A percentile compares a stretch with the other conserved stretches of the same genome.
Conservation (phyloP, 1,140 invertebrate species). For the Lamellibrachia luymesi region DNA sequence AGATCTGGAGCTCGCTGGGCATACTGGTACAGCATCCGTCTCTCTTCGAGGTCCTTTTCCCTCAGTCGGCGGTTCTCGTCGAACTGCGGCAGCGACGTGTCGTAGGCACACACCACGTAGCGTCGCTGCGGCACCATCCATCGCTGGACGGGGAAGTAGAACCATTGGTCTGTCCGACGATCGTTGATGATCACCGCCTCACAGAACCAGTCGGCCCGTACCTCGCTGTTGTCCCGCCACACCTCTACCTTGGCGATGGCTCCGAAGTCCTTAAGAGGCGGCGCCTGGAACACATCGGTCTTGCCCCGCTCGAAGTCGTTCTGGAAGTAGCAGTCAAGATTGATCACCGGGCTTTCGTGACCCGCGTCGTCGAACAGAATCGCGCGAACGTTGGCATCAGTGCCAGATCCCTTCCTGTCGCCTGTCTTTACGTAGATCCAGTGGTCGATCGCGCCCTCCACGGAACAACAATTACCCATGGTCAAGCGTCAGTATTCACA, state of each 20-base stretch:
- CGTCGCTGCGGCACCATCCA: constrained; percentile 55
- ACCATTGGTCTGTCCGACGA: constrained; percentile 43
- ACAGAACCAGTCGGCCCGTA: constrained; percentile 56
- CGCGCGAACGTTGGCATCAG: constrained; percentile 55
- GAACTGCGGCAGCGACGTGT: constrained; percentile 57
- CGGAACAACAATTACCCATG: constrained; percentile 30
- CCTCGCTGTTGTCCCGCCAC: constrained; percentile 54
- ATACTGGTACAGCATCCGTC: constrained; percentile 49
- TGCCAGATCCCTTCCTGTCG: constrained; percentile 54
- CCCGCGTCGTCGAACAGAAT: constrained; percentile 49
- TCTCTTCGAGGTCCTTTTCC: constrained; percentile 51
- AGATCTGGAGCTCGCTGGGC: constrained; percentile 46
- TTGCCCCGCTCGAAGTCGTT: constrained; percentile 57
- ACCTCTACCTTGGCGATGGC: constrained; percentile 45
- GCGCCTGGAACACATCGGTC: constrained; percentile 45
- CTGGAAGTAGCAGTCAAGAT: constrained; percentile 49
- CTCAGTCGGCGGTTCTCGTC: constrained; percentile 53
- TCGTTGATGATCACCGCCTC: constrained; percentile 54
- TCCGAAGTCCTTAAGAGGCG: constrained; percentile 22
- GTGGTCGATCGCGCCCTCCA: constrained; percentile 26
- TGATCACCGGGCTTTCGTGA: constrained; percentile 39
- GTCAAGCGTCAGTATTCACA: not conserved
- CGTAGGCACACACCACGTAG: constrained; percentile 55
- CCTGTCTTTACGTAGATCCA: constrained; percentile 56
- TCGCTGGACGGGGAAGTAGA: constrained; percentile 57